These are phyloP conservation scores for Nasonia longicornis DNA, from an alignment of 1,140 invertebrate genomes.

Conservation along the genomic window DNA sequence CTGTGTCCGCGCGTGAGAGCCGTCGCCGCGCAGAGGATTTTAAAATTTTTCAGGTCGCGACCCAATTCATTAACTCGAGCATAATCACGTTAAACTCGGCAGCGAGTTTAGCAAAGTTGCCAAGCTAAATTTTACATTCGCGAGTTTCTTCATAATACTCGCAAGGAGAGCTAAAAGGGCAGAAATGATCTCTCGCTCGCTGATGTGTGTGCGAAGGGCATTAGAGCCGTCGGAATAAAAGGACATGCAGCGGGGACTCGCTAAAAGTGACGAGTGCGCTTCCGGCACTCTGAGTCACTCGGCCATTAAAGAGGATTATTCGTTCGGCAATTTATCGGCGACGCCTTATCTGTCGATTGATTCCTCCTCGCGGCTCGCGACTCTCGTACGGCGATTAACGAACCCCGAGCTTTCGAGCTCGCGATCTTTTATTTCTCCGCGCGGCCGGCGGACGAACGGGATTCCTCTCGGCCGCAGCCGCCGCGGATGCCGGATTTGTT, in stretches of 20 bases:
- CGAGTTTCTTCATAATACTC: too few relatives aligned
- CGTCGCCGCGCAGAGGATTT: too few relatives aligned
- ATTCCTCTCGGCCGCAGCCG: not conserved
- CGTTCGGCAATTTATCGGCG: constrained; percentile 28
- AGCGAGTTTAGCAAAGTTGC: too few relatives aligned
- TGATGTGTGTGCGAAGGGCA: not conserved
- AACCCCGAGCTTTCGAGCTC: constrained; percentile 28
- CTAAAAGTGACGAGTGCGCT: constrained; percentile 8
- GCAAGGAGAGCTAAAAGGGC: too few relatives aligned
- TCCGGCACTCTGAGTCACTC: constrained; percentile 28
- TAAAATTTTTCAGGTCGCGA: too few relatives aligned
- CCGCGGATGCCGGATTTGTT: constrained; percentile 1
- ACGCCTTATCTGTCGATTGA: constrained; percentile 37
- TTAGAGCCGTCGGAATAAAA: not conserved
- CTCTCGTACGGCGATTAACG: constrained; percentile 27
- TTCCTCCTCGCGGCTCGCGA: not conserved
- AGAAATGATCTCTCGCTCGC: not conserved
- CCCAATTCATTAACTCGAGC: too few relatives aligned
- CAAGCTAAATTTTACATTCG: too few relatives aligned
- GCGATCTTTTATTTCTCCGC: constrained; percentile 20
- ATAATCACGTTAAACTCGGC: too few relatives aligned
- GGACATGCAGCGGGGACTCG: not conserved
- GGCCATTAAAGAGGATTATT: constrained; percentile 39
- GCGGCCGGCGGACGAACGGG: constrained; percentile 20
- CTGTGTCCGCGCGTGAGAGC: too few relatives aligned